phyloP scores from a whole-genome alignment of 2,113 vertebrate species.

The Tetrao urogallus region DNA sequence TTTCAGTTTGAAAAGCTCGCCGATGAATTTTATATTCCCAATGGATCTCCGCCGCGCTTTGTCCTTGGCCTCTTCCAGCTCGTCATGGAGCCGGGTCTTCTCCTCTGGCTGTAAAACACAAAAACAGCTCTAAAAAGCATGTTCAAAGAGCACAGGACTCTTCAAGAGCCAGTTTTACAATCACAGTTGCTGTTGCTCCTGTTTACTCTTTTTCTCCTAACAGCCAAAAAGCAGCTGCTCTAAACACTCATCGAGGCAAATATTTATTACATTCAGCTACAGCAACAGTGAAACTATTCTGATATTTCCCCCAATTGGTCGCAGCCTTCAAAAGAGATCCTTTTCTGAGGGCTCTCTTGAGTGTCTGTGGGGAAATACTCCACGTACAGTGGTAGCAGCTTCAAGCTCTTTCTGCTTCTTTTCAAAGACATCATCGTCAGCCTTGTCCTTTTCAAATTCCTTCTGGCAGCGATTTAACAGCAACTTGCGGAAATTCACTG shows the following conservation, averaged over 20 bases:
- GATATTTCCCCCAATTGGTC: background rate
- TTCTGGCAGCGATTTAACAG: slow-evolving; percentile 98
- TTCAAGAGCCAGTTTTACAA: background rate
- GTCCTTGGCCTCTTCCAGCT: slow-evolving; percentile 94
- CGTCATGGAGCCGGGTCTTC: slow-evolving; percentile 88
- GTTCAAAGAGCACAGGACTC: background rate
- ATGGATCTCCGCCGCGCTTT: slow-evolving; percentile 95
- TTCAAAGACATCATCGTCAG: slow-evolving; percentile 95
- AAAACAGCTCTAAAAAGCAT: background rate
- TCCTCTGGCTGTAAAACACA: slow-evolving; percentile 82
- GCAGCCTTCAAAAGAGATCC: background rate
- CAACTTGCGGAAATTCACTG: slow-evolving; percentile 96
- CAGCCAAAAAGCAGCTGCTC: background rate
- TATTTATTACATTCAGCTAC: background rate
- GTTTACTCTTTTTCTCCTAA: background rate
- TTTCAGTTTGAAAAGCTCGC: slow-evolving; percentile 97
- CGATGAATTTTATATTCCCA: slow-evolving; percentile 97
- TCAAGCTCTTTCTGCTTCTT: slow-evolving; percentile 97
- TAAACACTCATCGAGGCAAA: background rate
- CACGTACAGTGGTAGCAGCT: slow-evolving; percentile 87
- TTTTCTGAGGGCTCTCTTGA: background rate
- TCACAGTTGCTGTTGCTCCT: background rate
- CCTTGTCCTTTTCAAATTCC: slow-evolving; percentile 98
- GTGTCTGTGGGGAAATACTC: background rate
- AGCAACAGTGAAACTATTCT: background rate